A percentile compares a stretch with the other conserved stretches of the same genome.
Conservation (phyloP, 2,113 vertebrate genomes). For the Zosterops japonicus region DNA sequence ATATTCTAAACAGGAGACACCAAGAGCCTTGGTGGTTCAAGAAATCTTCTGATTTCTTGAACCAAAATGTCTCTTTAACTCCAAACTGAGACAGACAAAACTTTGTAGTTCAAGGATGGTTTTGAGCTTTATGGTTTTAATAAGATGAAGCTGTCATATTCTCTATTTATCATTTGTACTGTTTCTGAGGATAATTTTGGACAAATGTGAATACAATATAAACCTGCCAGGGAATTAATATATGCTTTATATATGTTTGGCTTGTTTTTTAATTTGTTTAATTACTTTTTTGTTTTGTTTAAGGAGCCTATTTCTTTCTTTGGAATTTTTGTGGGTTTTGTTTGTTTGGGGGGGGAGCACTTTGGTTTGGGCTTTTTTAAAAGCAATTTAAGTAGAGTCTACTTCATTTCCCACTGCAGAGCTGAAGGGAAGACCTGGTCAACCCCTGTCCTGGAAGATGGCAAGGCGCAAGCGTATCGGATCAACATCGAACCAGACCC, state of each 20-base stretch:
- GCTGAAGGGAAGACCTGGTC: slow-evolving; percentile 85
- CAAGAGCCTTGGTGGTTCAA: neutral
- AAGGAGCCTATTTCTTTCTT: neutral
- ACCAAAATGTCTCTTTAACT: neutral
- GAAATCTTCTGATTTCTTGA: neutral
- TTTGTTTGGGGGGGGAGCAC: fast-evolving
- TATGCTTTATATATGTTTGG: neutral
- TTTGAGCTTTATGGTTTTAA: neutral
- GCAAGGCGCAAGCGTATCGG: slow-evolving; percentile 84
- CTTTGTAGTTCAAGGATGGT: neutral
- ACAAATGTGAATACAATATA: neutral
- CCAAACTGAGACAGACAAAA: neutral
- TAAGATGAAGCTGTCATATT: neutral
- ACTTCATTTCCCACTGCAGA: slow-evolving; percentile 68
- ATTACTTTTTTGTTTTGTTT: neutral
- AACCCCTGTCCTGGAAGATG: slow-evolving; percentile 80
- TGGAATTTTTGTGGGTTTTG: neutral
- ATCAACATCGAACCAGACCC: slow-evolving; percentile 79
- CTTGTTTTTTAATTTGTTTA: neutral
- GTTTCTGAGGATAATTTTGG: neutral
- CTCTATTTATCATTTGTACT: neutral
- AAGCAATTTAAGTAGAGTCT: neutral
- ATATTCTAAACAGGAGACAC: neutral
- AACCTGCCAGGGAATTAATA: neutral
- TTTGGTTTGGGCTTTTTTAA: neutral